Evolutionary conservation across 2,888 invertebrate genomes (phyloP).

Genomic region (Stenoptilia bipunctidactyla): DNA sequence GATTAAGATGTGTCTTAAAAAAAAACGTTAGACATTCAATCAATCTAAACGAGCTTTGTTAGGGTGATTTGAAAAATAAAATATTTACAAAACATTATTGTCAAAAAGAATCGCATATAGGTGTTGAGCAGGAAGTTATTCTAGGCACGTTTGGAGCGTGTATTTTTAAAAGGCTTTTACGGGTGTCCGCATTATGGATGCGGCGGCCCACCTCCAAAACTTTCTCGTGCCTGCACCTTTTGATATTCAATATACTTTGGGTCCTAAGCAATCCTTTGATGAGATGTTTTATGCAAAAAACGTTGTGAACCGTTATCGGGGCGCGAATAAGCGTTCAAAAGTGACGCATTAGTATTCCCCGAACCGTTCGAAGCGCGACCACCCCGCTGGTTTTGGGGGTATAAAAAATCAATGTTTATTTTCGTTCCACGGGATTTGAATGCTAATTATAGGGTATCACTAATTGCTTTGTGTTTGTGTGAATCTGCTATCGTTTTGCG

Average conservation of each 20-base stretch:
- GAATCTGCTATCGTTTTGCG: conserved; percentile 36
- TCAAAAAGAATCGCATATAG: background rate
- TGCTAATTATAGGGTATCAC: conserved; percentile 57
- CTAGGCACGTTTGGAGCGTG: conserved; percentile 60
- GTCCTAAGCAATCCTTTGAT: conserved; percentile 69
- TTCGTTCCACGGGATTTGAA: conserved; percentile 58
- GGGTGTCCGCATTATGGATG: conserved; percentile 56
- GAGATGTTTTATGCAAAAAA: conserved; percentile 73
- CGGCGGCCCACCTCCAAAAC: conserved; percentile 43
- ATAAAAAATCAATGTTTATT: conserved; percentile 72
- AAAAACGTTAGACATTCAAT: too few relatives aligned
- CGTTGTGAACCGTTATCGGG: conserved; percentile 57
- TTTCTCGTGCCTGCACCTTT: conserved; percentile 62
- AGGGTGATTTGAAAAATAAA: too few relatives aligned
- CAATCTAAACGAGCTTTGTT: too few relatives aligned
- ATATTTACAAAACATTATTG: too few relatives aligned
- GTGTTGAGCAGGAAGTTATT: conserved; percentile 33
- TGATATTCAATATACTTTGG: conserved; percentile 68
- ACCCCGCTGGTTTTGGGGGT: conserved; percentile 57
- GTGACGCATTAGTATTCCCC: conserved; percentile 68
- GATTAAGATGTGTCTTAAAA: too few relatives aligned
- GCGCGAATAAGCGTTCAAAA: conserved; percentile 67
- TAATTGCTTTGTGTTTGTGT: conserved; percentile 60
- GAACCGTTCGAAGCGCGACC: conserved; percentile 32
- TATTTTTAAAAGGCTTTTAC: conserved; percentile 66